Evolutionary conservation across 2,797 vertebrate species (phyloP).

Genomic region (Hozukius guyotensis): DNA sequence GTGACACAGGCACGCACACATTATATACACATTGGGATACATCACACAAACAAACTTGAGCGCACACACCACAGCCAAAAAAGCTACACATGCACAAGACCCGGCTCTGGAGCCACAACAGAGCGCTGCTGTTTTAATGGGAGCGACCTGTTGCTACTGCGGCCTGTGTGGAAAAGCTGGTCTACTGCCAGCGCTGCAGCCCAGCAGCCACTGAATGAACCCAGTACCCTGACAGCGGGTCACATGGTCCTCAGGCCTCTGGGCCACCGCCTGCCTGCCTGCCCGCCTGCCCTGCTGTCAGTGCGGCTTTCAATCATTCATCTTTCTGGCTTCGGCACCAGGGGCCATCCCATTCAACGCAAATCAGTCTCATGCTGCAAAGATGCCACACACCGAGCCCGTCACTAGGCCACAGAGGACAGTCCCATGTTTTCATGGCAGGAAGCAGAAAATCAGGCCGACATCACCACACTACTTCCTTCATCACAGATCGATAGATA

Average conservation of each 20-base stretch:
- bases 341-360: constrained; percentile 73
- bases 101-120: constrained; percentile 79
- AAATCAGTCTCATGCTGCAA: constrained; percentile 75
- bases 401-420: constrained; percentile 54
- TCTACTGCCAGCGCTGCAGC: constrained; percentile 77
- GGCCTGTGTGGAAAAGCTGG: constrained; percentile 82
- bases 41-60: constrained; percentile 72
- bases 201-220: constrained; percentile 84
- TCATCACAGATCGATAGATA: constrained; percentile 59
- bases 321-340: constrained; percentile 65
- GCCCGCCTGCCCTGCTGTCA: constrained; percentile 64
- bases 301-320: constrained; percentile 81
- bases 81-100: constrained; percentile 74
- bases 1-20: constrained; percentile 61
- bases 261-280: constrained; percentile 69
- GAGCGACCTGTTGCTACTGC: constrained; percentile 82
- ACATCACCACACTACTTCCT: constrained; percentile 64
- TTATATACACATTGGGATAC: constrained; percentile 67
- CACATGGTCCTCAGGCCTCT: constrained; percentile 81
- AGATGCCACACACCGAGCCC: constrained; percentile 63
- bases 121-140: constrained; percentile 82
- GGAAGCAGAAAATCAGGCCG: constrained; percentile 61
- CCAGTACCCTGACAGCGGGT: constrained; percentile 83
- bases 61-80: constrained; percentile 65
- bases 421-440: constrained; percentile 61